Conservation (phyloP, 2,888 invertebrate species). For the Polietes domitor region DNA sequence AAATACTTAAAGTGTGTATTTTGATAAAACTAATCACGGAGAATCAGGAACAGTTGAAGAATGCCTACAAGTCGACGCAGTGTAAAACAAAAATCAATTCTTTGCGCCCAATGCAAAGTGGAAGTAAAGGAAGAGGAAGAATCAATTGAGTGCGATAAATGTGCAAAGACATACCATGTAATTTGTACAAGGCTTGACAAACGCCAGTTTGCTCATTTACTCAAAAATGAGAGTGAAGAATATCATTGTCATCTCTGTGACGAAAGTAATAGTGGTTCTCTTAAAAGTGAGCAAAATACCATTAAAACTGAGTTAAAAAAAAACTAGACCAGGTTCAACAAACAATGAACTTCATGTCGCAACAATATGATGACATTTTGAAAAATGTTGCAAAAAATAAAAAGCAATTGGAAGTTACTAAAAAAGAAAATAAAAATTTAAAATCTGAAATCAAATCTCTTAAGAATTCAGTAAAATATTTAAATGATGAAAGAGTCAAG, state of each 20-base stretch:
- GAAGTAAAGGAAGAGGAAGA: slow-evolving; percentile 29
- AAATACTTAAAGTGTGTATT: too few species aligned
- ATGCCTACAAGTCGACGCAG: slow-evolving; percentile 9
- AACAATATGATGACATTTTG: slow-evolving; percentile 13
- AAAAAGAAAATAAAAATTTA: background rate
- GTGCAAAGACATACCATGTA: background rate
- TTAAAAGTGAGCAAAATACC: too few species aligned
- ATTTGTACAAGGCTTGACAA: background rate
- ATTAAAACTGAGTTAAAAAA: slow-evolving; percentile 12
- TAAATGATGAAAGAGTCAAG: slow-evolving; percentile 6
- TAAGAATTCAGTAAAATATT: background rate
- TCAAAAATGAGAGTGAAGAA: slow-evolving; percentile 6
- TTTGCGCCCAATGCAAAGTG: slow-evolving; percentile 7
- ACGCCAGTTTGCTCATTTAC: background rate
- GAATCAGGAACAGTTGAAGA: too few species aligned
- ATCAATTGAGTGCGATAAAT: slow-evolving; percentile 21
- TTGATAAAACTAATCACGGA: too few species aligned
- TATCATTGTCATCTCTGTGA: slow-evolving; percentile 19
- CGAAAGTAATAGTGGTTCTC: background rate
- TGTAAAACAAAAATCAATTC: background rate
- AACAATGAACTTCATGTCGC: slow-evolving; percentile 13
- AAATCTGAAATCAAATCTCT: background rate
- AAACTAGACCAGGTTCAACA: slow-evolving; percentile 29
- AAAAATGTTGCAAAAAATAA: too few species aligned
- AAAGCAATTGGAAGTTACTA: too few species aligned